phyloP scores from a whole-genome alignment of 2,888 invertebrate genomes.

The Tanypteryx hageni region DNA sequence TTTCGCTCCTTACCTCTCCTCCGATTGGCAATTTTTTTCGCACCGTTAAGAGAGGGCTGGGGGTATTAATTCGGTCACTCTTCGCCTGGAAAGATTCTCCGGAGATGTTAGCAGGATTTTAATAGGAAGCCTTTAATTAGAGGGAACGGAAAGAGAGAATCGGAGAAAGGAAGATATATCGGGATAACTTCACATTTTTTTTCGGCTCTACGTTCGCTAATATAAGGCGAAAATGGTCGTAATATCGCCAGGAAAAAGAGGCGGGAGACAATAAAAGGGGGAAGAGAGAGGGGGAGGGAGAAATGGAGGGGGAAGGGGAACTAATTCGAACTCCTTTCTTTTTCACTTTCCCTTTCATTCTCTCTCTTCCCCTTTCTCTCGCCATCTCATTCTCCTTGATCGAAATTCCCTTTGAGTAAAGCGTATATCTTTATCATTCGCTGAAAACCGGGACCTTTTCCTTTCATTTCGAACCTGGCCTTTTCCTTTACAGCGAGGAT shows the following conservation, averaged over 20 bases:
- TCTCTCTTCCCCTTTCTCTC: not conserved
- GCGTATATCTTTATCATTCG: not conserved
- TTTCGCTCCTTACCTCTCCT: conserved; percentile 2
- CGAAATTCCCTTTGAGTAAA: not conserved
- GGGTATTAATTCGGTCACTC: not conserved
- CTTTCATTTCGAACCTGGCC: not conserved
- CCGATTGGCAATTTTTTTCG: not conserved
- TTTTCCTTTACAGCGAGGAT: not conserved
- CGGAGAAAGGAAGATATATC: not conserved
- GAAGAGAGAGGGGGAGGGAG: not conserved
- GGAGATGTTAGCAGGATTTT: not conserved
- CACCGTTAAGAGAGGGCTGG: not conserved
- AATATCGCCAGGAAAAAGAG: not conserved
- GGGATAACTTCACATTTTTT: too few relatives aligned
- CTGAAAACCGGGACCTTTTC: not conserved
- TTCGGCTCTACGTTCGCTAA: too few relatives aligned
- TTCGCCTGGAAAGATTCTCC: not conserved
- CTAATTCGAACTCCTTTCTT: not conserved
- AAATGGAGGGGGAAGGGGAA: not conserved
- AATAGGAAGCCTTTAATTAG: not conserved
- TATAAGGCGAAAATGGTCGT: not conserved
- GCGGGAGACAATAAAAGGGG: not conserved
- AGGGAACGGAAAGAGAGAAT: not conserved
- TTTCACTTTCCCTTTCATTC: not conserved
- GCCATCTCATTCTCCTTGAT: not conserved